Evolutionary conservation across 23 tunicate species (phyloP), one percentile per base, ranked within the genome.

Genomic region (Styela clava): DNA sequence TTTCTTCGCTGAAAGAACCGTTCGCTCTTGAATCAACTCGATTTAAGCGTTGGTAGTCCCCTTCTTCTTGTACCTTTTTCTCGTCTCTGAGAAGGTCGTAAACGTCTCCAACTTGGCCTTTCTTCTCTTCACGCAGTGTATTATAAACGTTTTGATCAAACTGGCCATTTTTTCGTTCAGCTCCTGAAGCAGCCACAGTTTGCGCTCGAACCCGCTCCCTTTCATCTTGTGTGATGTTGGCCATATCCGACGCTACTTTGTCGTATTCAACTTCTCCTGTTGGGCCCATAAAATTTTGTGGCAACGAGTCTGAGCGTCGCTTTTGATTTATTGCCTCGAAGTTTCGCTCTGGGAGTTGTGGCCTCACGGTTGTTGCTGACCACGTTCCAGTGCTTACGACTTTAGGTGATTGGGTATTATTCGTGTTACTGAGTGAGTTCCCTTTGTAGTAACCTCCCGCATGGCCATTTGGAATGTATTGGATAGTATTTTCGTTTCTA

Each of bases 261-360:
- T 67, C 71, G 71, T 67, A 67, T 67, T 67, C 71, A 24, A 67
- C 71, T 44, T 44, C 56, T n/a, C n/a, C n/a, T 12, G 56, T 44
- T 44, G 7, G 56, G 12, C 56, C 56, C 9, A 44, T 44, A 44
- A 44, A 44, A 27, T 27, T 67, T 1, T 67, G 32, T 27, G 71
- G 71, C 19, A 67, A 24, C 30, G 71, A 67, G 22, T 67, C 71
- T 16, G 71, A 67, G 12, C 56, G 56, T 29, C 71, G 71, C 0
- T 67, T 67, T 18, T 19, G n/a, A 12, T 44, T 44, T 44, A 12
- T 5, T 29, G 31, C 22, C 16, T 27, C 71, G 16, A 25, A 16
- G 22, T 67, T 67, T 16, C 71, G 21, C 24, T 29, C 71, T 67
- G 71, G 71, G 0, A 67, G 31, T 67, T 67, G 32, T 18, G 71